Percentiles rank a stretch among this genome's conserved stretches.
phyloP scores from a whole-genome alignment of 2,113 vertebrate genomes.

The Rostratula benghalensis region DNA sequence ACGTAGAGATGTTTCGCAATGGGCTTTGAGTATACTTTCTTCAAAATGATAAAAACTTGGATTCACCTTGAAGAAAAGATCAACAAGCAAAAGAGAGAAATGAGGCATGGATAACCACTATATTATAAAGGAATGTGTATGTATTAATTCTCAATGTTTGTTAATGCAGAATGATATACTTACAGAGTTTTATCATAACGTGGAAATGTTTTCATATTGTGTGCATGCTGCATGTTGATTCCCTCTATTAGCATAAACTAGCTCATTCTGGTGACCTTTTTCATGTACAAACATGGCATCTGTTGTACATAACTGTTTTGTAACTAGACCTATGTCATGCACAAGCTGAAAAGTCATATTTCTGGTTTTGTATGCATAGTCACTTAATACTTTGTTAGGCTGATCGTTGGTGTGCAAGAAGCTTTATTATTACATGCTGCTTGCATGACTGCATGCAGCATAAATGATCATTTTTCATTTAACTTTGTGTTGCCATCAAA shows the following conservation, averaged over 20 bases:
- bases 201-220: not conserved
- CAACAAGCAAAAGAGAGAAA: not conserved
- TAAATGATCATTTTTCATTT: not conserved
- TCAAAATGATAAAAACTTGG: not conserved
- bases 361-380: not conserved
- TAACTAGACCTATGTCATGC: not conserved
- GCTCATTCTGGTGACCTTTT: not conserved
- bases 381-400: not conserved
- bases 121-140: not conserved
- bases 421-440: not conserved
- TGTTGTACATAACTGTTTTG: not conserved
- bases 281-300: not conserved
- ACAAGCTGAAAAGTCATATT: not conserved
- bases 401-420: not conserved
- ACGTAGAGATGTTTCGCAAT: not conserved
- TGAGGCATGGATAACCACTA: not conserved
- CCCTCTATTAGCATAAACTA: not conserved
- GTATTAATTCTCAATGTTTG: not conserved
- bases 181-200: not conserved
- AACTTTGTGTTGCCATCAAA: conserved; percentile 52
- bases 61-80: not conserved
- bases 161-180: not conserved
- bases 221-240: not conserved
- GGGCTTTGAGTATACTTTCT: not conserved
- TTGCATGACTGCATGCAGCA: not conserved